phyloP scores from a whole-genome alignment of 2,888 invertebrate species.

The Nemurella pictetii region DNA sequence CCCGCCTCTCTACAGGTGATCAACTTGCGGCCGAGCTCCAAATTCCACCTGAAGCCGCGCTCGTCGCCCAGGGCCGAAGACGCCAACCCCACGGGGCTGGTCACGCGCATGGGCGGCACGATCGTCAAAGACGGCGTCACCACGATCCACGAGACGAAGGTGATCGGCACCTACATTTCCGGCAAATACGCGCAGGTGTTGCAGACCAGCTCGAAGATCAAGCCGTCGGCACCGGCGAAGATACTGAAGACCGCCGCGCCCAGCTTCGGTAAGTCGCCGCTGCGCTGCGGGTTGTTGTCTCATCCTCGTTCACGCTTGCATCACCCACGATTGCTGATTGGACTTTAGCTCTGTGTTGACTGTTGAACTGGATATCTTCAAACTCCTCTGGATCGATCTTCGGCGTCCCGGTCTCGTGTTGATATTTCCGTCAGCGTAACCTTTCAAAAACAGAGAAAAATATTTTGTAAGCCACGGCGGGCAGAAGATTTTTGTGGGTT shows the following conservation, averaged over 20 bases:
- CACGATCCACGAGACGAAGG: conserved; percentile 84
- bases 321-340: no score
- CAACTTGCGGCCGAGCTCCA: conserved; percentile 73
- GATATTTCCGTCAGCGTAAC: no score
- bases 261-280: conserved; percentile 52
- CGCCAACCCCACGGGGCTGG: conserved; percentile 75
- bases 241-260: conserved; percentile 79
- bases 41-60: conserved; percentile 56
- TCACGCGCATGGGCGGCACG: conserved; percentile 82
- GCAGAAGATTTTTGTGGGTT: no score
- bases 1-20: no score
- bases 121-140: conserved; percentile 80
- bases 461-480: no score
- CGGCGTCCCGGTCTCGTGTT: no score
- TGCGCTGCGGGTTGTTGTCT: no score
- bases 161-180: conserved; percentile 85
- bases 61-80: conserved; percentile 59
- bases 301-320: no score
- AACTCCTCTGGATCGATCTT: no score
- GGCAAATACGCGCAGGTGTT: conserved; percentile 87
- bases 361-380: no score
- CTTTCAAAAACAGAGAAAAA: no score
- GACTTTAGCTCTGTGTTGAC: no score
- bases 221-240: conserved; percentile 56
- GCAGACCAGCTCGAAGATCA: conserved; percentile 78